Evolutionary conservation across 2,113 vertebrate species (phyloP).

Genomic region (Misgurnus anguillicaudatus): DNA sequence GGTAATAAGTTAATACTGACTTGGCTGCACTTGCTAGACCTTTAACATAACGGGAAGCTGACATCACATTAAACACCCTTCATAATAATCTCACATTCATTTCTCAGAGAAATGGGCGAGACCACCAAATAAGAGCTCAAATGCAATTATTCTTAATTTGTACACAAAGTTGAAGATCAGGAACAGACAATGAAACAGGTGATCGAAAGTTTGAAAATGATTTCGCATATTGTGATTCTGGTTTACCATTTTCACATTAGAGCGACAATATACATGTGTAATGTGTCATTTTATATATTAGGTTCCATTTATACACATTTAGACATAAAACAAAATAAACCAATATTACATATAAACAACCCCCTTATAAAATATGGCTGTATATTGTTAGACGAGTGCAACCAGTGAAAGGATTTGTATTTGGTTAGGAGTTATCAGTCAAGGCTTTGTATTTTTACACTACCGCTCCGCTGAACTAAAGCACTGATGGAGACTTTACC

Average conservation of each 20-base stretch:
- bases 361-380: conserved; percentile 57
- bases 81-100: background rate
- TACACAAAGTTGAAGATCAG: conserved; percentile 32
- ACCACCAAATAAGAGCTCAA: conserved; percentile 50
- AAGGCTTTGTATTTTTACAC: conserved; percentile 21
- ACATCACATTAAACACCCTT: background rate
- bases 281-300: conserved; percentile 73
- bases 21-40: background rate
- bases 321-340: conserved; percentile 58
- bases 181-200: conserved; percentile 43
- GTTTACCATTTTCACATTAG: conserved; percentile 3
- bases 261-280: conserved; percentile 50
- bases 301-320: conserved; percentile 69
- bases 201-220: background rate
- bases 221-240: conserved; percentile 28
- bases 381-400: conserved; percentile 59
- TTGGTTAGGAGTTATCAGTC: conserved; percentile 63
- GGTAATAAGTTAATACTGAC: conserved; percentile 67
- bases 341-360: conserved; percentile 58
- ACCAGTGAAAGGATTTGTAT: conserved; percentile 58
- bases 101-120: conserved; percentile 21
- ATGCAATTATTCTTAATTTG: conserved; percentile 57
- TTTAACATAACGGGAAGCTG: background rate
- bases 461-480: background rate
- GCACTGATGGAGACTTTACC: background rate